Percentiles rank a stretch among this genome's conserved stretches.
These are phyloP conservation scores for Drosophila buzzatii DNA, from an alignment of 2,888 invertebrate species.

Conservation along the genomic window DNA sequence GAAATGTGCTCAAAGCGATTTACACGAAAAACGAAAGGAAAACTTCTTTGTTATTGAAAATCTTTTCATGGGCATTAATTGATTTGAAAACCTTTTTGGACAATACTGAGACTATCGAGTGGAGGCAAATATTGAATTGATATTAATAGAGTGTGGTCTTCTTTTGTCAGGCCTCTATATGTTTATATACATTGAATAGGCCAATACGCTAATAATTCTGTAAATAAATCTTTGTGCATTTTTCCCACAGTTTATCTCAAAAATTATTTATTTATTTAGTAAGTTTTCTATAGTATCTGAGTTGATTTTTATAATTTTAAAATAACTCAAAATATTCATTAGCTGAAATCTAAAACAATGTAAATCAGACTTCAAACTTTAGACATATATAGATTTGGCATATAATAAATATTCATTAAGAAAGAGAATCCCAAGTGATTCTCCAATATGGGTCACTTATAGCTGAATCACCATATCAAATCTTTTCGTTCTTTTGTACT, in stretches of 20 bases:
- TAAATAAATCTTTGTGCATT: not conserved
- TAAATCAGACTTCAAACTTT: too few species aligned
- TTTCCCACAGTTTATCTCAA: not conserved
- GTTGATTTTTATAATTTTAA: too few species aligned
- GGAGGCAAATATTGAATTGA: not conserved
- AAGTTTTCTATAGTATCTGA: too few species aligned
- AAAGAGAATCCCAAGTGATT: not conserved
- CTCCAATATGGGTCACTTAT: not conserved
- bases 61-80: slow-evolving; percentile 21
- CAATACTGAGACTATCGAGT: not conserved
- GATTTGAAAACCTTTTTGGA: slow-evolving; percentile 7
- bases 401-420: not conserved
- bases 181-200: not conserved
- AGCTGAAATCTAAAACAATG: too few species aligned
- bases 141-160: not conserved
- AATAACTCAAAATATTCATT: too few species aligned
- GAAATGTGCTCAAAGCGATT: slow-evolving; percentile 35
- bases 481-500: not conserved
- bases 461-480: not conserved
- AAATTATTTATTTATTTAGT: too few species aligned
- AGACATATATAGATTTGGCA: too few species aligned
- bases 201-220: not conserved
- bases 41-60: slow-evolving; percentile 11
- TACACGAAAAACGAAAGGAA: slow-evolving; percentile 6
- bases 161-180: not conserved